Conservation (phyloP, 2,888 invertebrate species). For the Corythucha ciliata region DNA sequence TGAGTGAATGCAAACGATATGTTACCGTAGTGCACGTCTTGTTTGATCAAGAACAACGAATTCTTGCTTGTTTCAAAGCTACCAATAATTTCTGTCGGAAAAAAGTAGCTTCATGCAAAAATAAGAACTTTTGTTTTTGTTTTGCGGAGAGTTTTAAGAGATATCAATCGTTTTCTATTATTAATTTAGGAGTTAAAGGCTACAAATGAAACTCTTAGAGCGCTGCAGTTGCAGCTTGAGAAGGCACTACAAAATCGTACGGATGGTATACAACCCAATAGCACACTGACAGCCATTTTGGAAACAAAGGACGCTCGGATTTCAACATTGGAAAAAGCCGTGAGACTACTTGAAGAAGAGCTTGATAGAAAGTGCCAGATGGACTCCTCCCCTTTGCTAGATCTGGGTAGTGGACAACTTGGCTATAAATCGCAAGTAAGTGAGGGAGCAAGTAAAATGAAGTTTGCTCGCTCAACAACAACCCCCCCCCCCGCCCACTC, state of each 20-base stretch:
- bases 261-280: slow-evolving; percentile 50
- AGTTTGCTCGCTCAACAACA: slow-evolving; percentile 11
- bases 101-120: no score
- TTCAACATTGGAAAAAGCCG: slow-evolving; percentile 76
- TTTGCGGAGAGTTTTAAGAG: no score
- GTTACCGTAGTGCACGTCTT: no score
- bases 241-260: slow-evolving; percentile 55
- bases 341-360: slow-evolving; percentile 69
- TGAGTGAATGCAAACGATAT: no score
- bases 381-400: slow-evolving; percentile 48
- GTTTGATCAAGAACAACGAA: no score
- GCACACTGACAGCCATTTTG: slow-evolving; percentile 67
- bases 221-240: slow-evolving; percentile 70
- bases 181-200: slow-evolving; percentile 64
- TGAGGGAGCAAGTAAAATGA: slow-evolving; percentile 40
- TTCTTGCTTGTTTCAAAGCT: no score
- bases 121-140: no score
- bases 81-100: no score
- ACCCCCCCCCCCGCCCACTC: no score
- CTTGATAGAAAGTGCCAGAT: slow-evolving; percentile 44
- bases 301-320: slow-evolving; percentile 82
- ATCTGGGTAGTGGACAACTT: slow-evolving; percentile 28
- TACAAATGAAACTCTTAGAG: slow-evolving; percentile 73
- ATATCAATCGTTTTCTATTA: no score
- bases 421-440: slow-evolving; percentile 72